These are phyloP conservation scores for Sebastiscus tertius DNA, from an alignment of 2,797 vertebrate species.

Conservation along the genomic window DNA sequence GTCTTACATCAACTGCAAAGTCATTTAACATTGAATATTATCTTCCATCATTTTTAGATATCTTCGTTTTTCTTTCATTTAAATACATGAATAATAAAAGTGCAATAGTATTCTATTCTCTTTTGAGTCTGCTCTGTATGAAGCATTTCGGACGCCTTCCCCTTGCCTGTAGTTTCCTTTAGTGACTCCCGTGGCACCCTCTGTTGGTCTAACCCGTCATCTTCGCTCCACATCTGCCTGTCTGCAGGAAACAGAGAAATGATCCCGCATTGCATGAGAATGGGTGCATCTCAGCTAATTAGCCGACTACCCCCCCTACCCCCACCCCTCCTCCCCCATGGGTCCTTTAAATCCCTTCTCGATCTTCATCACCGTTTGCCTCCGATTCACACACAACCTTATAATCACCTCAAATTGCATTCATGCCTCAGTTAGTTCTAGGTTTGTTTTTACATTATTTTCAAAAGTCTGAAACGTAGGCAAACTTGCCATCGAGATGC, in stretches of 20 bases:
- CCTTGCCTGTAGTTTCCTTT: constrained; percentile 41
- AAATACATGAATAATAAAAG: constrained; percentile 31
- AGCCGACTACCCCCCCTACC: not conserved
- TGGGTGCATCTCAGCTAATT: constrained; percentile 59
- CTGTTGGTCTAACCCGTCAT: constrained; percentile 64
- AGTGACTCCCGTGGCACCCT: constrained; percentile 64
- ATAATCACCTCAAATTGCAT: constrained; percentile 36
- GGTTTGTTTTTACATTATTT: not conserved
- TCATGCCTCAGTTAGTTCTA: constrained; percentile 11
- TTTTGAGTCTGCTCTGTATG: constrained; percentile 41
- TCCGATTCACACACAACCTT: constrained; percentile 43
- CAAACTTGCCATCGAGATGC: constrained; percentile 1
- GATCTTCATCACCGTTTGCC: constrained; percentile 30
- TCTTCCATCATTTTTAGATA: constrained; percentile 31
- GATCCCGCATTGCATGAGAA: constrained; percentile 58
- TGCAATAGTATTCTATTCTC: constrained; percentile 7
- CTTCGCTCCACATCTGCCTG: constrained; percentile 57
- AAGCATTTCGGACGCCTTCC: constrained; percentile 28
- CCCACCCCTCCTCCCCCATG: not conserved
- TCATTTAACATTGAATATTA: constrained; percentile 45
- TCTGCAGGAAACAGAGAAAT: constrained; percentile 52
- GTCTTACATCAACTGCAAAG: constrained; percentile 54
- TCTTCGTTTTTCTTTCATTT: constrained; percentile 19
- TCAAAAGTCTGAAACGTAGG: not conserved
- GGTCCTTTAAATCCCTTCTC: constrained; percentile 23